phyloP scores from a whole-genome alignment of 2,113 vertebrate species.

The Polyodon spathula region DNA sequence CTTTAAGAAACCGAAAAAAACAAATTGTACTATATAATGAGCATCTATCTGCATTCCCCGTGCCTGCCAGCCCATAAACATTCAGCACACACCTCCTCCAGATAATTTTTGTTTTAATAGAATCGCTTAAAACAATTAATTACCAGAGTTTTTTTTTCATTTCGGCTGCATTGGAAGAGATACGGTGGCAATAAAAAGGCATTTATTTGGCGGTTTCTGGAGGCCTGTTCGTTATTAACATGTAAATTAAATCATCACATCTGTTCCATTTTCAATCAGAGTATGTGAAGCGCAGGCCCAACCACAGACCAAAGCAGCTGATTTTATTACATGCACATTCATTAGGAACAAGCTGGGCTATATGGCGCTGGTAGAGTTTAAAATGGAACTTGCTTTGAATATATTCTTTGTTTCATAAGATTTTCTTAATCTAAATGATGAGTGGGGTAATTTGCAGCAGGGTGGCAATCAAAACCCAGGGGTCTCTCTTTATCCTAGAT shows the following conservation, averaged over 20 bases:
- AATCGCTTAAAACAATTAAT: constrained; percentile 99
- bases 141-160: constrained; percentile 79
- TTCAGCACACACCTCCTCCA: constrained; percentile 72
- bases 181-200: constrained; percentile 93
- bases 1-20: constrained; percentile 3
- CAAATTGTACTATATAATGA: not conserved
- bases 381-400: not conserved
- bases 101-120: constrained; percentile 95
- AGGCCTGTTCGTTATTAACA: constrained; percentile 99
- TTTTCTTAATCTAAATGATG: not conserved
- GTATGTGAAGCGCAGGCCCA: constrained; percentile 76
- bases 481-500: not conserved
- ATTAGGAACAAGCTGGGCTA: constrained; percentile 61
- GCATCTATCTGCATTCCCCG: constrained; percentile 21
- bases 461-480: not conserved
- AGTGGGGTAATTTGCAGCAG: too few relatives aligned
- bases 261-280: constrained; percentile 98
- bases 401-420: not conserved
- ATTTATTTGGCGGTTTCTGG: constrained; percentile 95
- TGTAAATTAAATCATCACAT: constrained; percentile 99
- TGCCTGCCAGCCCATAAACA: constrained; percentile 63
- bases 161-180: constrained; percentile 85
- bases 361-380: not conserved
- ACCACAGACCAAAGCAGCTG: constrained; percentile 71
- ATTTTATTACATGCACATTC: constrained; percentile 86